Conservation (phyloP, 2,113 vertebrate genomes). For the Bujurquina vittata region DNA sequence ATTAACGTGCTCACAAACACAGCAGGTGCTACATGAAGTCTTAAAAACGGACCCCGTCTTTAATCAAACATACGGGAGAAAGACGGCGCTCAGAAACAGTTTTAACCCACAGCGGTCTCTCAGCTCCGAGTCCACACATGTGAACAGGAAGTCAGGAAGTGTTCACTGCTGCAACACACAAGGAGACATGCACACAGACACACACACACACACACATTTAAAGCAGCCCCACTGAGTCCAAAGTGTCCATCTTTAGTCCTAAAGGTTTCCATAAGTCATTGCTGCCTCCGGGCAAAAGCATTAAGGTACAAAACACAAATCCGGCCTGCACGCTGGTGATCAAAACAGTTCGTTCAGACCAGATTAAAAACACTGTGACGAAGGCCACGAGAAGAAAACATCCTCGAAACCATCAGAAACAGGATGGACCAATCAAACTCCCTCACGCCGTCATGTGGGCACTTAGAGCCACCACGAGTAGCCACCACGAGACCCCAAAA, state of each 20-base stretch:
- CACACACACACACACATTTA: slow-evolving; percentile 1
- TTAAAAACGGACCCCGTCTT: background rate
- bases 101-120: background rate
- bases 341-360: slow-evolving; percentile 28
- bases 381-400: slow-evolving; percentile 47
- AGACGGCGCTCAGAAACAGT: too few species aligned
- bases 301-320: slow-evolving; percentile 11
- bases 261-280: slow-evolving; percentile 35
- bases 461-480: background rate
- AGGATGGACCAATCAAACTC: slow-evolving; percentile 13
- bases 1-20: background rate
- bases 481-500: background rate
- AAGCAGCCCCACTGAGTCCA: slow-evolving; percentile 25
- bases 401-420: background rate
- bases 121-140: slow-evolving; percentile 16
- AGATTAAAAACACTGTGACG: slow-evolving; percentile 48
- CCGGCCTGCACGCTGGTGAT: slow-evolving; percentile 14
- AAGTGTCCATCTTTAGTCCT: slow-evolving; percentile 13
- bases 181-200: slow-evolving; percentile 33
- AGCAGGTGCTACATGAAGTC: background rate
- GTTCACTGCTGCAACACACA: slow-evolving; percentile 36
- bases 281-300: background rate
- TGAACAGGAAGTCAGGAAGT: slow-evolving; percentile 40
- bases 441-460: background rate
- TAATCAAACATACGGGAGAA: background rate